Base-by-base conservation (phyloP, 2,113 vertebrate genomes). In the Marmota monax region DNA sequence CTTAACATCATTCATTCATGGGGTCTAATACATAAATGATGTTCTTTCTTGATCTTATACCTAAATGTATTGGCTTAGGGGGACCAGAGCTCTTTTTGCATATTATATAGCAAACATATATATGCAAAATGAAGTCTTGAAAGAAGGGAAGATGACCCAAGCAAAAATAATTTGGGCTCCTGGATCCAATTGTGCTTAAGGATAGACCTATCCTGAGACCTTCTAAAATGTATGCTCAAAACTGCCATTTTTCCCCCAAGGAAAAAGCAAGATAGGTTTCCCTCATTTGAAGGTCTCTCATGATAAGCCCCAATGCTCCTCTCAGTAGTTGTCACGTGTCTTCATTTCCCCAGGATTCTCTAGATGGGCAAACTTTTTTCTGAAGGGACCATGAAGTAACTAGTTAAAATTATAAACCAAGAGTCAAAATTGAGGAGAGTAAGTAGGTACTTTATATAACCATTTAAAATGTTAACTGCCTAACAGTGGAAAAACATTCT, bases 131-230 rank as follows among this genome's bases (percentile, higher is more conserved):
- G 13, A 84, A 77, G 14, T 32, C 73, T 22, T 53, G 65, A 77
- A 78, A 42, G 61, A 16, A 93, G n/a, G 51, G 25, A 74, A 83
- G 39, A 94, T 79, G 78, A 92, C 56, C 37, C 48, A 92, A 93
- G n/a, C 11, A 94, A 88, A 63, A 97, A 96, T 86, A 95, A 97
- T 93, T 89, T 94, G 86, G 63, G 48, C 32, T 87, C 67, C 65
- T 83, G n/a, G 37, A 65, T 82, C 16, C 86, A 96, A 58, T 22
- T 65, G 45, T 82, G 48, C 61, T 89, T 0, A 1, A 93, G 65
- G 63, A 86, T 92, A 95, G 87, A 70, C 23, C 42, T 53, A 78
- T 27, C 16, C 48, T 23, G 39, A 97, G 73, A 90, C 39, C 85
- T 95, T 56, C 65, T 51, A 11, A 70, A 89, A 86, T 53, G 3